A percentile compares a stretch with the other conserved stretches of the same genome.
phyloP scores from a whole-genome alignment of 2,888 invertebrate genomes.

The Tetragonula carbonaria region DNA sequence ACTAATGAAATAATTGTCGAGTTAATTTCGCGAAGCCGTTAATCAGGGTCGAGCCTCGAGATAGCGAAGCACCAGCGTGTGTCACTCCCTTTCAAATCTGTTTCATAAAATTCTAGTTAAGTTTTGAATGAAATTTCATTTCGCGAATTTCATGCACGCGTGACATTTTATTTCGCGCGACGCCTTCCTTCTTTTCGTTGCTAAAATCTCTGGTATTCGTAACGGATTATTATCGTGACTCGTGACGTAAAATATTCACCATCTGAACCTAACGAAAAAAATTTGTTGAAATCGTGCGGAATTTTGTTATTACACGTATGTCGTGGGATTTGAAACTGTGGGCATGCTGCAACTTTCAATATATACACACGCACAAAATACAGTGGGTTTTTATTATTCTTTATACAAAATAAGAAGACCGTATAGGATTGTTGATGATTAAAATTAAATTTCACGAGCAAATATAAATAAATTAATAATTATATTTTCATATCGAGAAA shows the following conservation, averaged over 20 bases:
- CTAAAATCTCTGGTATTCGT: not conserved
- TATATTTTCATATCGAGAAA: too few relatives aligned
- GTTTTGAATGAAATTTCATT: conserved; percentile 53
- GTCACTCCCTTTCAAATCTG: conserved; percentile 29
- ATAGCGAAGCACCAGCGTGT: conserved; percentile 14
- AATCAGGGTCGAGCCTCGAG: conserved; percentile 56
- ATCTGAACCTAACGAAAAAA: not conserved
- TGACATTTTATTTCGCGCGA: not conserved
- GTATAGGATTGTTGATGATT: too few relatives aligned
- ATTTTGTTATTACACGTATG: too few relatives aligned
- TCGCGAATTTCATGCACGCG: not conserved
- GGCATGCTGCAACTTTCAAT: too few relatives aligned
- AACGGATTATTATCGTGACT: conserved; percentile 31
- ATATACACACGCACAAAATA: too few relatives aligned
- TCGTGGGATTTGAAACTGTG: too few relatives aligned
- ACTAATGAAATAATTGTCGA: conserved; percentile 62
- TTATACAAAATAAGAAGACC: too few relatives aligned
- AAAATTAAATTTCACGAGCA: too few relatives aligned
- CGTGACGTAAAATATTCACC: not conserved
- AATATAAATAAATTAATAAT: too few relatives aligned
- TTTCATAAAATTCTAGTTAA: conserved; percentile 49
- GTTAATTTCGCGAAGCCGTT: conserved; percentile 57
- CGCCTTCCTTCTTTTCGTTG: not conserved
- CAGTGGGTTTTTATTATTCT: too few relatives aligned
- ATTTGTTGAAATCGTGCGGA: not conserved